phyloP scores from a whole-genome alignment of 2,797 vertebrate genomes.

The Muscicapa comitata region DNA sequence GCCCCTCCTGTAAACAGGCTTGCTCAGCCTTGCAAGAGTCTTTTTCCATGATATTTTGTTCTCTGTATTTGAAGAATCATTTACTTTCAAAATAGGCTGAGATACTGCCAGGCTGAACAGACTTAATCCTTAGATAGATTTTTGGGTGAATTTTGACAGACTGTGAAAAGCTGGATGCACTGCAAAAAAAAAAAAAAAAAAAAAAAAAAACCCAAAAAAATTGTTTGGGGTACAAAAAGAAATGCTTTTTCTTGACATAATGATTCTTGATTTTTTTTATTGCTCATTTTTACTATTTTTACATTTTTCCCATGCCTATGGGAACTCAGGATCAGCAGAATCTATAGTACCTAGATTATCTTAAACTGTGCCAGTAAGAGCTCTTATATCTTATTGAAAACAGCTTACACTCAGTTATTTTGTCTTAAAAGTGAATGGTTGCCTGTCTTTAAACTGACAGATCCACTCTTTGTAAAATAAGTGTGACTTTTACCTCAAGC shows the following conservation, averaged over 20 bases:
- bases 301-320: background rate
- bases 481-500: background rate
- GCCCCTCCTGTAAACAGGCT: background rate
- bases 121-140: background rate
- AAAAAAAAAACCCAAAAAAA: no score
- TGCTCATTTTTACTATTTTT: background rate
- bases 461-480: background rate
- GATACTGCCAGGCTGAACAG: background rate
- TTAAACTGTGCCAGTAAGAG: background rate
- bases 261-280: background rate
- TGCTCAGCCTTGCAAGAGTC: background rate
- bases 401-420: background rate
- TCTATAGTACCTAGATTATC: background rate
- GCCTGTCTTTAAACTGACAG: background rate
- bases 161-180: background rate
- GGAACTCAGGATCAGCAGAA: background rate
- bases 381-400: background rate
- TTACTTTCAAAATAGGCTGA: background rate
- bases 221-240: background rate
- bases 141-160: background rate
- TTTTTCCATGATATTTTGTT: background rate
- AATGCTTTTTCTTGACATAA: background rate
- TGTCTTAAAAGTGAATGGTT: background rate
- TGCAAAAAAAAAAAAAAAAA: background rate
- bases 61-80: background rate